Conservation (phyloP, 2,113 vertebrate species). For the Donacobius atricapilla region DNA sequence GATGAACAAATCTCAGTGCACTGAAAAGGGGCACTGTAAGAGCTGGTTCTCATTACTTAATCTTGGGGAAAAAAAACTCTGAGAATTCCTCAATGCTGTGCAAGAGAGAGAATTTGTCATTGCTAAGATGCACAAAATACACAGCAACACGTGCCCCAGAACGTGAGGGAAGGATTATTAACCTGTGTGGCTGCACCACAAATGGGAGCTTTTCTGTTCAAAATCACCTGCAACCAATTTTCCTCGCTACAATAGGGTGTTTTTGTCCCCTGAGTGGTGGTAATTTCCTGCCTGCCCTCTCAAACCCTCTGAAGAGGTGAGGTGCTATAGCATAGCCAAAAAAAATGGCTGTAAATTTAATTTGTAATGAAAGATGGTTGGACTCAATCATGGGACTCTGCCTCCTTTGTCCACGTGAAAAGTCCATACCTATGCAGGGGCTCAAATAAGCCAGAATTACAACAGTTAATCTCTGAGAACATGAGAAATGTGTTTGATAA, state of each 20-base stretch:
- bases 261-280: background rate
- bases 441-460: background rate
- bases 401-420: background rate
- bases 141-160: background rate
- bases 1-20: background rate
- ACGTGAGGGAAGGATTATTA: background rate
- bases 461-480: background rate
- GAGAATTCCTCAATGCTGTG: background rate
- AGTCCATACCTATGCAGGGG: background rate
- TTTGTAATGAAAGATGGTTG: background rate
- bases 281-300: background rate
- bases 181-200: background rate
- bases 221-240: background rate
- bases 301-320: background rate
- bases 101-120: background rate
- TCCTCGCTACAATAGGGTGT: background rate
- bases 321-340: background rate
- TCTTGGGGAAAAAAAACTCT: background rate
- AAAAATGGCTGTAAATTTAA: background rate
- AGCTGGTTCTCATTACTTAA: background rate
- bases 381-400: background rate
- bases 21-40: background rate
- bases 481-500: background rate
- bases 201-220: background rate
- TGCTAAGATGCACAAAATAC: background rate